Conservation (phyloP, 1,140 invertebrate species). For the Monomorium pharaonis region DNA sequence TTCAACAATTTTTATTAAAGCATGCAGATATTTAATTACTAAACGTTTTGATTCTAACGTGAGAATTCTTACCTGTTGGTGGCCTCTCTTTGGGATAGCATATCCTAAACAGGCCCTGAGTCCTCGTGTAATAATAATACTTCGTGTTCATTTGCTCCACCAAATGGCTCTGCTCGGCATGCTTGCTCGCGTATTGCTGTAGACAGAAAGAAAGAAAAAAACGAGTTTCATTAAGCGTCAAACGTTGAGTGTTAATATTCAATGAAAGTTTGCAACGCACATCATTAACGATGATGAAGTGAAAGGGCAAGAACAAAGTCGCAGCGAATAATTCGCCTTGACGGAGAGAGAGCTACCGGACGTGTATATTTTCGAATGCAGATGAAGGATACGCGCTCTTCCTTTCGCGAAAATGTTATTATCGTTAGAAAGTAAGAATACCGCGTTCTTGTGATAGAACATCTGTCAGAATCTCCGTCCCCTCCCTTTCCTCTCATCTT, state of each 20-base stretch:
- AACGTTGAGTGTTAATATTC: slow-evolving; percentile 1
- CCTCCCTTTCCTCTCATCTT: not conserved
- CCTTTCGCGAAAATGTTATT: slow-evolving; percentile 57
- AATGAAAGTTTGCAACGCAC: not conserved
- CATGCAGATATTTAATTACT: not conserved
- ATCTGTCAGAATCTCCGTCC: slow-evolving; percentile 50
- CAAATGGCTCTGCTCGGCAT: slow-evolving; percentile 89
- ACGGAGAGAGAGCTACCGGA: slow-evolving; percentile 47
- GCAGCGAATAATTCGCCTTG: slow-evolving; percentile 16
- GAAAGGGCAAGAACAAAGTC: slow-evolving; percentile 51
- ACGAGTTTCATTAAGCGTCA: not conserved
- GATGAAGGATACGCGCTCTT: slow-evolving; percentile 32
- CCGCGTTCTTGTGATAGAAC: slow-evolving; percentile 7
- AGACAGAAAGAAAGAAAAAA: slow-evolving; percentile 82
- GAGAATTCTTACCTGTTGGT: slow-evolving; percentile 89
- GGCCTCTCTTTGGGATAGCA: slow-evolving; percentile 96
- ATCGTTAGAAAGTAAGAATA: slow-evolving; percentile 68
- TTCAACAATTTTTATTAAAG: not conserved
- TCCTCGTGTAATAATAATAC: slow-evolving; percentile 94
- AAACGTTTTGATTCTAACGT: not conserved
- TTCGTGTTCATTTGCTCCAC: slow-evolving; percentile 92
- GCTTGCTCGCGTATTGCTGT: slow-evolving; percentile 90
- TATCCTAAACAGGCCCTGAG: slow-evolving; percentile 95
- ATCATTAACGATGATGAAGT: slow-evolving; percentile 34
- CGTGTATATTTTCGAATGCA: slow-evolving; percentile 47